These are phyloP conservation scores for Watersipora subatra DNA, from an alignment of 1,140 invertebrate species.

Conservation along the genomic window DNA sequence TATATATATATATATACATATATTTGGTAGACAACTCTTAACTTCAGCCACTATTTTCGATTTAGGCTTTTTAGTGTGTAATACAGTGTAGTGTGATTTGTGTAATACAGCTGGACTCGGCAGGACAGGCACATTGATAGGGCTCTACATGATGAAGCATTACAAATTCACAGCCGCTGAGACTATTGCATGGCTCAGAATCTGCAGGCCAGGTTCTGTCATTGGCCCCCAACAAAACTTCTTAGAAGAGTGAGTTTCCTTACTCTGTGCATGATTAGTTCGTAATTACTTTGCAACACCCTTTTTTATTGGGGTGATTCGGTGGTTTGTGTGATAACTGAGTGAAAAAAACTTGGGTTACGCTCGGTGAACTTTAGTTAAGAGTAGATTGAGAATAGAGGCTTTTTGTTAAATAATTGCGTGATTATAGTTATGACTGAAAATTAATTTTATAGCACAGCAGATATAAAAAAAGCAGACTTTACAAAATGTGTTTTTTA, in stretches of 20 bases:
- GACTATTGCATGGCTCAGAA: slow-evolving; percentile 87
- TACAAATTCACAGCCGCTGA: slow-evolving; percentile 79
- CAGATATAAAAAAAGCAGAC: too few species aligned
- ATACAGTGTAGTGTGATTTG: background rate
- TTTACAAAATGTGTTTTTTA: too few species aligned
- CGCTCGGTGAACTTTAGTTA: background rate
- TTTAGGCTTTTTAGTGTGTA: background rate
- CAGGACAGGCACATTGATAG: slow-evolving; percentile 89
- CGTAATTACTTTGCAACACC: background rate
- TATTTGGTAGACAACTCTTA: too few species aligned
- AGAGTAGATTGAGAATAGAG: background rate
- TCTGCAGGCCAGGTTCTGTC: slow-evolving; percentile 93
- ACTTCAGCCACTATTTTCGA: background rate
- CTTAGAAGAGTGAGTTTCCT: slow-evolving; percentile 77
- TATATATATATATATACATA: too few species aligned
- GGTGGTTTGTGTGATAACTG: background rate
- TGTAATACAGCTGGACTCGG: slow-evolving; percentile 72
- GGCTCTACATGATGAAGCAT: slow-evolving; percentile 97
- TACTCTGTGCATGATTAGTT: slow-evolving; percentile 10
- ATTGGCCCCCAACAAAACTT: slow-evolving; percentile 95
- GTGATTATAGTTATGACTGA: background rate
- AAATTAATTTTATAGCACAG: too few species aligned
- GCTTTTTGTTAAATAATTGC: background rate
- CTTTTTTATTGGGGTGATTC: background rate
- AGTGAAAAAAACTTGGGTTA: background rate